A percentile compares a stretch with the other conserved stretches of the same genome.
These are phyloP conservation scores for Crypturellus undulatus DNA, from an alignment of 2,113 vertebrate genomes.

Conservation along the genomic window DNA sequence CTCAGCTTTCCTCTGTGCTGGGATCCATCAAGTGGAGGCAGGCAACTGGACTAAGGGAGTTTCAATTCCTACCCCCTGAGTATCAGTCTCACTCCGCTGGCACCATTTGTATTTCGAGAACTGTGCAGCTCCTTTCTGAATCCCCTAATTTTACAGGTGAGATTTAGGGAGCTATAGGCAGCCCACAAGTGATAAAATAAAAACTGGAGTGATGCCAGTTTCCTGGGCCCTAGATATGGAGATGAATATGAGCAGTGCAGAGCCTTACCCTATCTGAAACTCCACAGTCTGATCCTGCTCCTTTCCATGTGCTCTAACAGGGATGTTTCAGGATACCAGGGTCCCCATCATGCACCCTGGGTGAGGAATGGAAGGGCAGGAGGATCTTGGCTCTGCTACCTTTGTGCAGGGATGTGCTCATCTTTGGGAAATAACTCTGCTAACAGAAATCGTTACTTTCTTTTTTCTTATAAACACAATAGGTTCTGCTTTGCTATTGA, in stretches of 20 bases:
- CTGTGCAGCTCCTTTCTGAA: not conserved
- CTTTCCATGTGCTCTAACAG: not conserved
- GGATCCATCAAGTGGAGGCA: not conserved
- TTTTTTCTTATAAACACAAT: not conserved
- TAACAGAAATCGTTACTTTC: not conserved
- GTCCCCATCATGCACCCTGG: not conserved
- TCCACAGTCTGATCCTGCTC: not conserved
- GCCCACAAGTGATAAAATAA: not conserved
- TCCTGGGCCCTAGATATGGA: not conserved
- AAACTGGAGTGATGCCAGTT: not conserved
- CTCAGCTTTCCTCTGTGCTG: not conserved
- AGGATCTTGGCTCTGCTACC: not conserved
- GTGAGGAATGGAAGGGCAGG: not conserved
- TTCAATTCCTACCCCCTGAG: not conserved
- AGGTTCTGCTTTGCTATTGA: not conserved
- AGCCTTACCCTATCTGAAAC: not conserved
- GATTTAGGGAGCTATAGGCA: not conserved
- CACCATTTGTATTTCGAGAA: not conserved
- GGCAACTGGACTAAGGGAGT: not conserved
- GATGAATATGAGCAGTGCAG: not conserved
- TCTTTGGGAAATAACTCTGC: not conserved
- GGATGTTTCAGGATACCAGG: not conserved
- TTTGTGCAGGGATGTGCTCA: not conserved
- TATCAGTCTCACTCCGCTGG: not conserved
- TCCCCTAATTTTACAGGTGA: fast-evolving